A percentile compares a stretch with the other conserved stretches of the same genome.
Evolutionary conservation across 2,113 vertebrate species (phyloP).

Genomic region (Bubo bubo): DNA sequence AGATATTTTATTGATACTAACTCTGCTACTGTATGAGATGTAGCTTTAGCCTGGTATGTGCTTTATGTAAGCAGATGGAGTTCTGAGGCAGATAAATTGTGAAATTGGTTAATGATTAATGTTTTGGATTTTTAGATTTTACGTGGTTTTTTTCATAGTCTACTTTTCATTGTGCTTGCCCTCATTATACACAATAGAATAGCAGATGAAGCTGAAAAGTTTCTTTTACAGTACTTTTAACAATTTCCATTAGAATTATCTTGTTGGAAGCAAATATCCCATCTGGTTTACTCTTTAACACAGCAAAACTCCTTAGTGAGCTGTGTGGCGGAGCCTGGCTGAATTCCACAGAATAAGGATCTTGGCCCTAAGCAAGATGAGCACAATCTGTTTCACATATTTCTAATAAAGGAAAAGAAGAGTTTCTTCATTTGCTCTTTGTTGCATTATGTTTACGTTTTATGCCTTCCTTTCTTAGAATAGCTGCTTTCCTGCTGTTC

Average conservation of each 20-base stretch:
- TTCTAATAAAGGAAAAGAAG: conserved; percentile 66
- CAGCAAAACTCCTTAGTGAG: conserved; percentile 64
- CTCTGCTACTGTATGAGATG: background rate
- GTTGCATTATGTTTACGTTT: conserved; percentile 58
- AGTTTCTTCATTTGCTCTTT: conserved; percentile 63
- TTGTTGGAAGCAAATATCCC: conserved; percentile 74
- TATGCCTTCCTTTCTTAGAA: conserved; percentile 54
- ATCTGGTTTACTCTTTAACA: conserved; percentile 73
- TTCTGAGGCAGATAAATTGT: background rate
- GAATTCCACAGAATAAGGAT: conserved; percentile 52
- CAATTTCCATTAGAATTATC: conserved; percentile 67
- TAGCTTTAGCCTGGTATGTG: background rate
- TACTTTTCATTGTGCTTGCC: background rate
- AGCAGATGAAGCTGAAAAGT: conserved; percentile 72
- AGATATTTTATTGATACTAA: background rate
- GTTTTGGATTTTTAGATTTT: background rate
- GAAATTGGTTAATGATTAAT: background rate
- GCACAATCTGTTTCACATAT: conserved; percentile 74
- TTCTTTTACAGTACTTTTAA: conserved; percentile 67
- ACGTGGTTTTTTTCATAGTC: background rate
- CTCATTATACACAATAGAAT: conserved; percentile 31
- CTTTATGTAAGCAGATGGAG: background rate
- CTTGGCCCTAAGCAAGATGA: conserved; percentile 71
- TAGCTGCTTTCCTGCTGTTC: conserved; percentile 60
- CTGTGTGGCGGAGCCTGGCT: conserved; percentile 64